Conservation (phyloP, 2,888 invertebrate species). For the Agriotes lineatus region DNA sequence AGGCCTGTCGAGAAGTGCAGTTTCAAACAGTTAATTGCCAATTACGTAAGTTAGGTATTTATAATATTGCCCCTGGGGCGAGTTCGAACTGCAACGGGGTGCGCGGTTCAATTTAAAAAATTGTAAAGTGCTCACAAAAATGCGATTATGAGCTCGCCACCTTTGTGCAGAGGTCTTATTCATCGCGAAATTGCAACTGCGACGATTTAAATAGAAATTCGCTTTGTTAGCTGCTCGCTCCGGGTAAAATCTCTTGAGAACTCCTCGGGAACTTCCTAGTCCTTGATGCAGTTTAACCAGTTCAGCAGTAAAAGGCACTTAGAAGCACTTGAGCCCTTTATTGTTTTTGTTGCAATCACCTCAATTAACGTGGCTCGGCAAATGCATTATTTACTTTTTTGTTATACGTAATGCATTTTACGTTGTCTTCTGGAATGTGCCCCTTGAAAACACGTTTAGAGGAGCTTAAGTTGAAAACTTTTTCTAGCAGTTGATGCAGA, state of each 20-base stretch:
- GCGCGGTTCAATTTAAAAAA: too few species aligned
- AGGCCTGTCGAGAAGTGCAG: too few species aligned
- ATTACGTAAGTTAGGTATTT: too few species aligned
- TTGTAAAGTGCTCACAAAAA: too few species aligned
- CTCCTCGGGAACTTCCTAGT: conserved; percentile 22
- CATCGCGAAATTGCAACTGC: background rate
- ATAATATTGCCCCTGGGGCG: too few species aligned
- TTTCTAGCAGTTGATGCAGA: too few species aligned
- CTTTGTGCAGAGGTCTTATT: too few species aligned
- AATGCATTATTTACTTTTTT: background rate
- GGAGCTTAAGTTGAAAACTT: too few species aligned
- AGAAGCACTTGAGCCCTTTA: conserved; percentile 25
- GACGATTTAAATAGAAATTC: conserved; percentile 2
- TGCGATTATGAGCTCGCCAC: too few species aligned
- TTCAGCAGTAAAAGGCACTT: conserved; percentile 40
- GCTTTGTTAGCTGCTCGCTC: conserved; percentile 29
- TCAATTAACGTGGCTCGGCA: conserved; percentile 16
- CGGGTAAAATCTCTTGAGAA: conserved; percentile 22
- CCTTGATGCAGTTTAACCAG: conserved; percentile 35
- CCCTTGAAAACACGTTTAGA: too few species aligned
- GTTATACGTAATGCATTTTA: background rate
- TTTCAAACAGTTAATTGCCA: too few species aligned
- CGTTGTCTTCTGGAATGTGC: background rate
- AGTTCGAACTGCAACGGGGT: too few species aligned
- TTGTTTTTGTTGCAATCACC: conserved; percentile 33